A percentile compares a stretch with the other conserved stretches of the same genome.
phyloP scores from a whole-genome alignment of 92 coral and sea anemone genomes.

The Palythoa heliodiscus region DNA sequence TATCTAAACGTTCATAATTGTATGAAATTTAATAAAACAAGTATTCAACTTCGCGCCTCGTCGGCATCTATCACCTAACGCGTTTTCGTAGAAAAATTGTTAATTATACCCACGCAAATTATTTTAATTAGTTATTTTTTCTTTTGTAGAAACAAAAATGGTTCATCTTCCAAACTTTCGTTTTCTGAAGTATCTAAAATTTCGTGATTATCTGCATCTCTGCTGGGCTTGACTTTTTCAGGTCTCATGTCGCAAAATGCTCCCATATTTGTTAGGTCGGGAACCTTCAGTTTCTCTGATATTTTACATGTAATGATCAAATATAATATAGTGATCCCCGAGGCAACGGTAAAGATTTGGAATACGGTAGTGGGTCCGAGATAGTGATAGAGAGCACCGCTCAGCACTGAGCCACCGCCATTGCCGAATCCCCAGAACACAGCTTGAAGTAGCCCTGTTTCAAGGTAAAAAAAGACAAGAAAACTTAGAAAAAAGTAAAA shows the following conservation, averaged over 20 bases:
- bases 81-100: too few species aligned
- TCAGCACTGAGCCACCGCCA: slow-evolving; percentile 72
- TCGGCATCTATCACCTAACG: too few species aligned
- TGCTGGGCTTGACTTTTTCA: not conserved
- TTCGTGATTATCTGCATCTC: not conserved
- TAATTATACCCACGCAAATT: too few species aligned
- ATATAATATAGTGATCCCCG: slow-evolving; percentile 30
- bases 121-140: not conserved
- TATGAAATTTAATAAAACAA: too few species aligned
- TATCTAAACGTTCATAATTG: too few species aligned
- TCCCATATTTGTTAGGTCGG: not conserved
- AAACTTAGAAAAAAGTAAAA: not conserved
- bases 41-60: too few species aligned
- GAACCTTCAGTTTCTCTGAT: not conserved
- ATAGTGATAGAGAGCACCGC: slow-evolving; percentile 61
- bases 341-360: slow-evolving; percentile 49
- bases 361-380: slow-evolving; percentile 57
- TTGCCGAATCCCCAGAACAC: slow-evolving; percentile 80
- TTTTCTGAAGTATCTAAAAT: slow-evolving; percentile 10
- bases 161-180: slow-evolving; percentile 25
- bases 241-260: not conserved
- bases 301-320: slow-evolving; percentile 21
- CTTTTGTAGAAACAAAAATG: slow-evolving; percentile 16
- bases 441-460: slow-evolving; percentile 64
- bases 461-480: not conserved